Conservation (phyloP, 2,113 vertebrate species). For the Monopterus albus region DNA sequence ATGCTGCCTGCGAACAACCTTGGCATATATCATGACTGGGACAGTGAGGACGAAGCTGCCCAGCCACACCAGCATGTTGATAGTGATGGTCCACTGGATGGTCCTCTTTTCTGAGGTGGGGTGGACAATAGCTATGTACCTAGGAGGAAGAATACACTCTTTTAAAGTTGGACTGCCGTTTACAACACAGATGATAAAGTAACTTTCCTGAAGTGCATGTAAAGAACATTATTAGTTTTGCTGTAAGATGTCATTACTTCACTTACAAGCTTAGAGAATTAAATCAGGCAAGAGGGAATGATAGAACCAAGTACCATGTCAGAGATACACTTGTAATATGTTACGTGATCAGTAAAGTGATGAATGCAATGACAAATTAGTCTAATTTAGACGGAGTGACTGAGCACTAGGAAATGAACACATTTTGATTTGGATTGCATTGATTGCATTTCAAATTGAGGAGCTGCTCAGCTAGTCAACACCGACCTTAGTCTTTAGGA, state of each 20-base stretch:
- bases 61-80: constrained; percentile 84
- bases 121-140: constrained; percentile 85
- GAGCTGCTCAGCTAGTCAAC: background rate
- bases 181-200: background rate
- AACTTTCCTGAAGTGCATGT: background rate
- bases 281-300: background rate
- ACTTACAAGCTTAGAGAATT: too few species aligned
- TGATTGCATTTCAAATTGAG: constrained; percentile 21
- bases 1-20: constrained; percentile 68
- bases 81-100: constrained; percentile 83
- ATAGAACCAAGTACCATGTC: constrained; percentile 19
- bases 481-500: background rate
- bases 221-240: background rate
- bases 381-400: background rate
- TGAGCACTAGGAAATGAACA: constrained; percentile 3
- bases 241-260: constrained; percentile 12
- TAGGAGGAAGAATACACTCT: constrained; percentile 34
- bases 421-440: constrained; percentile 21
- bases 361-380: constrained; percentile 2
- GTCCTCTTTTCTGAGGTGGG: constrained; percentile 83
- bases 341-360: background rate
- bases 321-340: background rate
- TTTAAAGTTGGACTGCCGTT: background rate
- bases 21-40: constrained; percentile 85
- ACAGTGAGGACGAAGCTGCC: constrained; percentile 83